These are phyloP conservation scores for Rhea americana DNA, from an alignment of 2,113 vertebrate genomes.

Conservation along the genomic window DNA sequence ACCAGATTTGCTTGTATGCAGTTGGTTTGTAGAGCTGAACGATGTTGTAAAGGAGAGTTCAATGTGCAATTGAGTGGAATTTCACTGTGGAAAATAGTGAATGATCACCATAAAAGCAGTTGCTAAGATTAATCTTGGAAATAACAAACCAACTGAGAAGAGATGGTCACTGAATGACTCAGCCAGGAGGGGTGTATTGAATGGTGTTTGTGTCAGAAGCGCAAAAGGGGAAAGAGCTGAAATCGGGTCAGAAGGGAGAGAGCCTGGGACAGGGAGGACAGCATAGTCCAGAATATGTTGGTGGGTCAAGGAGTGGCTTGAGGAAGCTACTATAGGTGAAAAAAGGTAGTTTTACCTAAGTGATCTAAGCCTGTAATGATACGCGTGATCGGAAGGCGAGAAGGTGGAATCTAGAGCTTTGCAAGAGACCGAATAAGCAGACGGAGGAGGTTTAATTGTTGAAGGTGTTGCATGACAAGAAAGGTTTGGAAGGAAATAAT, in stretches of 20 bases:
- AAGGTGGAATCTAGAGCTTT: slow-evolving; percentile 46
- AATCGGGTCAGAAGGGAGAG: neutral
- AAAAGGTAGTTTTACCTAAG: slow-evolving; percentile 32
- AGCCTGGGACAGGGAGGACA: neutral
- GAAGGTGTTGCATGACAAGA: slow-evolving; percentile 10
- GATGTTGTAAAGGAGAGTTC: neutral
- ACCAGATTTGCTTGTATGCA: neutral
- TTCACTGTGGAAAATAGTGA: no score
- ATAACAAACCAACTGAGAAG: neutral
- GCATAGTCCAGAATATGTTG: neutral
- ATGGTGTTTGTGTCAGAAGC: neutral
- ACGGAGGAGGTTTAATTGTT: slow-evolving; percentile 14
- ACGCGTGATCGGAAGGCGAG: slow-evolving; percentile 17
- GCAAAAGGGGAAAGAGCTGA: neutral
- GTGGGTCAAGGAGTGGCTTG: neutral
- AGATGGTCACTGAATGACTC: neutral
- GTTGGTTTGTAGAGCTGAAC: neutral
- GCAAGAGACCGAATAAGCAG: slow-evolving; percentile 8
- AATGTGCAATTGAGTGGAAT: no score
- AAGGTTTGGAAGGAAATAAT: neutral
- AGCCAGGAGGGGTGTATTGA: neutral
- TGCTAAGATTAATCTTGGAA: neutral
- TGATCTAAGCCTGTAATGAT: neutral
- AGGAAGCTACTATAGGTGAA: neutral
- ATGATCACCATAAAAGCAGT: neutral